A percentile compares a stretch with the other conserved stretches of the same genome.
Evolutionary conservation across 2,888 invertebrate genomes (phyloP).

Genomic region (Sesia bembeciformis): DNA sequence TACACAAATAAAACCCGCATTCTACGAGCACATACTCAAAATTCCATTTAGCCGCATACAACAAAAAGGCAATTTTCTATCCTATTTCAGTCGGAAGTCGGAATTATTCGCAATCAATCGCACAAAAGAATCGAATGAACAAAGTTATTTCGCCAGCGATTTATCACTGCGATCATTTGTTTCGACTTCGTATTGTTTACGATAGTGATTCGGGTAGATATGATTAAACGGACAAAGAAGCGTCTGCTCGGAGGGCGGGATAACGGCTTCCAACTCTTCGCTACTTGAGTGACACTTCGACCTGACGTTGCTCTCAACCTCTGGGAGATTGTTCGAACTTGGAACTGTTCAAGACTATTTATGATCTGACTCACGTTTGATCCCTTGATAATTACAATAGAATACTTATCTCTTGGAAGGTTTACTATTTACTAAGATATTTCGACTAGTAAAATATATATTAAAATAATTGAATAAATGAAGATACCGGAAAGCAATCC

Average conservation of each 20-base stretch:
- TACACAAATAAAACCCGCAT: too few species aligned
- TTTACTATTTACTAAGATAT: too few species aligned
- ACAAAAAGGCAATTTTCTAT: constrained; percentile 41
- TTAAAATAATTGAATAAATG: too few species aligned
- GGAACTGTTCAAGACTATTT: too few species aligned
- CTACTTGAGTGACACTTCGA: constrained; percentile 7
- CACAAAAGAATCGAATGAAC: constrained; percentile 46
- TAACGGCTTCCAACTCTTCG: constrained; percentile 20
- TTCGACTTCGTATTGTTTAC: constrained; percentile 35
- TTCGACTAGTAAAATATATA: too few species aligned
- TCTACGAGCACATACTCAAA: too few species aligned
- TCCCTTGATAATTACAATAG: too few species aligned
- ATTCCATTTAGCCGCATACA: constrained; percentile 15
- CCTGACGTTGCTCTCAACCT: neutral
- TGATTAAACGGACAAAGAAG: constrained; percentile 18
- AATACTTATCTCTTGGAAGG: too few species aligned
- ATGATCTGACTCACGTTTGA: too few species aligned
- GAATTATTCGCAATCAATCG: constrained; percentile 65
- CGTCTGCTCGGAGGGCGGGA: constrained; percentile 17
- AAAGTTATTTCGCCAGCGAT: constrained; percentile 46
- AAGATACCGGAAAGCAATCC: too few species aligned
- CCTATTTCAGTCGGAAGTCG: constrained; percentile 34
- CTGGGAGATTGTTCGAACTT: too few species aligned
- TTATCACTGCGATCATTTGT: constrained; percentile 55
- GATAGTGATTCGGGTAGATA: constrained; percentile 16